These are phyloP conservation scores for Poeciliopsis infans DNA, from an alignment of 2,797 vertebrate species.

Conservation along the genomic window DNA sequence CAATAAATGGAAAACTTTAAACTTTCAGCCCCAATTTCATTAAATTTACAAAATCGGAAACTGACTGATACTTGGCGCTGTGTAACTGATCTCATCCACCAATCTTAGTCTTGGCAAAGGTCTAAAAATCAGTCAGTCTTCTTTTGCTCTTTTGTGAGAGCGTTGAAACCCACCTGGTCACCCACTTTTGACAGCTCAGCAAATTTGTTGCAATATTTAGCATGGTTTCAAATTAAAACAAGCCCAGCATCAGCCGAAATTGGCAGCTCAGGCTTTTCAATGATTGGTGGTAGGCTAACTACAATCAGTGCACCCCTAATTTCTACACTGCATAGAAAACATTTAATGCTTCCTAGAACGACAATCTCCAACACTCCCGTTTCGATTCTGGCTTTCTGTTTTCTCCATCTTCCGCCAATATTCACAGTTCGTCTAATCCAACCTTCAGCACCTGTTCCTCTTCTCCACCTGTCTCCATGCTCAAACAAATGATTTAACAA, in stretches of 20 bases:
- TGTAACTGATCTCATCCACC: neutral
- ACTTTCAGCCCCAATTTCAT: neutral
- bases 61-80: neutral
- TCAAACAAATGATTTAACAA: constrained; percentile 49
- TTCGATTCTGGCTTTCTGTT: neutral
- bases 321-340: neutral
- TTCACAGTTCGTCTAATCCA: constrained; percentile 11
- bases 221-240: neutral
- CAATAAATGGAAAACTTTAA: neutral
- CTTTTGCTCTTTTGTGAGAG: neutral
- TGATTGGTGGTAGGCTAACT: neutral
- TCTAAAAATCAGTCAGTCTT: neutral
- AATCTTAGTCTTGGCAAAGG: neutral
- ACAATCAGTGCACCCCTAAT: neutral
- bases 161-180: too few relatives aligned
- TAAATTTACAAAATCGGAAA: neutral
- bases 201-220: neutral
- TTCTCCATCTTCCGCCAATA: neutral
- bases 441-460: constrained; percentile 15
- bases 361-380: neutral
- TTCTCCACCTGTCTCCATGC: constrained; percentile 3
- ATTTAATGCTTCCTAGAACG: neutral
- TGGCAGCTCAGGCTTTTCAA: neutral
- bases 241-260: neutral
- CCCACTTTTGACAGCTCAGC: neutral